Base-by-base conservation (phyloP, 2,113 vertebrate species). In the Semnornis frantzii region DNA sequence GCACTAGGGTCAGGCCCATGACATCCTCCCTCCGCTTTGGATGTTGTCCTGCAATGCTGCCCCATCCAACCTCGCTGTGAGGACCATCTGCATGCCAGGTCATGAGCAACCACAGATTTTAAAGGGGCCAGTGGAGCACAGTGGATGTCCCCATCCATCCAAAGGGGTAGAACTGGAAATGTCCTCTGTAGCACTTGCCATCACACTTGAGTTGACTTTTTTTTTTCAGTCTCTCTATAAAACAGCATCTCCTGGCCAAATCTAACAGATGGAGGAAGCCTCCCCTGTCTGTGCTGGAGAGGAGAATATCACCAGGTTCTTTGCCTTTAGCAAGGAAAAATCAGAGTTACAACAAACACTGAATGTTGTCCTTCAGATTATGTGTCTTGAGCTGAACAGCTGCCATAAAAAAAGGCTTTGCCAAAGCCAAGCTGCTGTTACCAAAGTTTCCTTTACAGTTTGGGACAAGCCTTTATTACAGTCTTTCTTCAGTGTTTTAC, bases 231-330 rank as follows among this genome's bases (percentile, higher is more conserved):
- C 19, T 9, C 27, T 76, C 50, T 68, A 5, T 28, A 31, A 80
- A 96, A 73, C n/a, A 89, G 28, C 54, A 93, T 25, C 33, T 82
- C 30, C 54, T 85, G 59, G 68, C 57, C 78, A 88, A 89, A 74
- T 89, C 64, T 82, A 93, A 83, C n/a, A 91, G 85, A 95, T 46
- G 89, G 74, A 95, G 83, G 62, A 94, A 93, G 84, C 75, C 46
- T 96, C 71, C 65, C 30, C 55, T 91, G 60, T 89, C 70, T 93
- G 73, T 66, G 55, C 46, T 1, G 19, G 64, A 73, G 74, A 81
- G 31, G 23, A 63, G 39, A 63, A 77, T 85, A 72, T 55, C 88
- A 77, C 59, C 6, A 10, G 65, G 33, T 75, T 73, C 44, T 93
- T 77, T 83, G 81, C 89, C 88, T 94, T 37, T 15, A 94, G 76